Percentiles rank a stretch among this genome's conserved stretches.
phyloP scores from a whole-genome alignment of 2,888 invertebrate species.

The Agonopterix heracliana region DNA sequence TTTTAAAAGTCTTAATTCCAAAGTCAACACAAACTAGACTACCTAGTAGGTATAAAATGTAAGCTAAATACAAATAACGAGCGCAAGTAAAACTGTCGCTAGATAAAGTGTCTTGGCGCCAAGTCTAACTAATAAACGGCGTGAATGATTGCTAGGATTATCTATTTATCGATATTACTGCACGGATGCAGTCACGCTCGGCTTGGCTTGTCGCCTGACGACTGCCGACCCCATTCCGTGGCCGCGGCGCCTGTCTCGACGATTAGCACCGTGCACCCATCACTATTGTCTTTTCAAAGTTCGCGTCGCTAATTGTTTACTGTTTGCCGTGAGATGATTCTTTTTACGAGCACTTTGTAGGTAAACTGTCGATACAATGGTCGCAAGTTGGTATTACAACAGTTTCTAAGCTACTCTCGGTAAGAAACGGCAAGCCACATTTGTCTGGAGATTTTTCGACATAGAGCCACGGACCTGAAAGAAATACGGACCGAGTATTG shows the following conservation, averaged over 20 bases:
- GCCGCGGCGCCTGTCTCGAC: conserved; percentile 49
- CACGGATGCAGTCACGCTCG: conserved; percentile 35
- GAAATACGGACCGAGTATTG: too few relatives aligned
- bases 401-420: too few relatives aligned
- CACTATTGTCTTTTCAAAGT: conserved; percentile 54
- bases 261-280: conserved; percentile 48
- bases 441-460: too few relatives aligned
- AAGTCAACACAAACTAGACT: too few relatives aligned
- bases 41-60: not conserved
- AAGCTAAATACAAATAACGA: conserved; percentile 6
- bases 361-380: too few relatives aligned
- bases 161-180: conserved; percentile 46
- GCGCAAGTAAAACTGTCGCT: conserved; percentile 19
- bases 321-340: not conserved
- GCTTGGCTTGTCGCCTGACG: conserved; percentile 42
- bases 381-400: too few relatives aligned
- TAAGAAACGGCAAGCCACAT: too few relatives aligned
- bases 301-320: conserved; percentile 21
- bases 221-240: conserved; percentile 48
- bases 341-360: not conserved
- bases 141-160: conserved; percentile 27
- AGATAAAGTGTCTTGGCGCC: conserved; percentile 26
- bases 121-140: conserved; percentile 20
- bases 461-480: too few relatives aligned
- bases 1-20: too few relatives aligned